phyloP scores from a whole-genome alignment of 1,140 invertebrate species.

The Rhopalosiphum maidis region DNA sequence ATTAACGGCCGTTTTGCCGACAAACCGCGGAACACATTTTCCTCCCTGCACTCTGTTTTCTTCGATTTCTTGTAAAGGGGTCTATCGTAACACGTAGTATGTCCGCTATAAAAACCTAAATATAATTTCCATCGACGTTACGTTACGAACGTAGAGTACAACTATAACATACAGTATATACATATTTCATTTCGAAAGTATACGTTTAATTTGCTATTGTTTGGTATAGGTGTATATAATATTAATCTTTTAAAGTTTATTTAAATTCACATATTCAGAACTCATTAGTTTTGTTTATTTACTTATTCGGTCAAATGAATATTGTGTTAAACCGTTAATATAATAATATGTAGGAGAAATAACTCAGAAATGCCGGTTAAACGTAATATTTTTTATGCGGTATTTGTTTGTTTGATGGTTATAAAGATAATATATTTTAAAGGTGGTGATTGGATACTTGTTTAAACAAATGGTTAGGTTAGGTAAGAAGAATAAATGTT shows the following conservation, averaged over 20 bases:
- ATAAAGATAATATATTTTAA: no score
- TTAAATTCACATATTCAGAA: not conserved
- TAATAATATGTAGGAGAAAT: not conserved
- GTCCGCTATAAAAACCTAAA: not conserved
- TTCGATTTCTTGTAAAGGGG: constrained; percentile 21
- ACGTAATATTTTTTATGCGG: not conserved
- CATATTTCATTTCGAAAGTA: not conserved
- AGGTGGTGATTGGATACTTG: not conserved
- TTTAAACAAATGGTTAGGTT: not conserved
- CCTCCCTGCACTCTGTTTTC: not conserved
- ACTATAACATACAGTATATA: not conserved
- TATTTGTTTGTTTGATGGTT: not conserved
- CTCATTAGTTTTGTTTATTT: not conserved
- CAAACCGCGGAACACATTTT: constrained; percentile 49
- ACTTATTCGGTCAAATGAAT: not conserved
- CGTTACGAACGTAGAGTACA: not conserved
- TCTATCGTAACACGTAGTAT: not conserved
- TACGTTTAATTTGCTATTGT: not conserved
- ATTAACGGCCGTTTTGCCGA: constrained; percentile 52
- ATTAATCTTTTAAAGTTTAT: no score
- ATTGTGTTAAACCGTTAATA: not conserved
- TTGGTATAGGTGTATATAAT: not conserved
- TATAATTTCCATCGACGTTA: not conserved
- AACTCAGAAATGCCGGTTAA: not conserved
- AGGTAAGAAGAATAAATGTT: not conserved